Evolutionary conservation across 2,797 vertebrate genomes (phyloP), one percentile per base, ranked within the genome.

Genomic region (Distichodus sexfasciatus): DNA sequence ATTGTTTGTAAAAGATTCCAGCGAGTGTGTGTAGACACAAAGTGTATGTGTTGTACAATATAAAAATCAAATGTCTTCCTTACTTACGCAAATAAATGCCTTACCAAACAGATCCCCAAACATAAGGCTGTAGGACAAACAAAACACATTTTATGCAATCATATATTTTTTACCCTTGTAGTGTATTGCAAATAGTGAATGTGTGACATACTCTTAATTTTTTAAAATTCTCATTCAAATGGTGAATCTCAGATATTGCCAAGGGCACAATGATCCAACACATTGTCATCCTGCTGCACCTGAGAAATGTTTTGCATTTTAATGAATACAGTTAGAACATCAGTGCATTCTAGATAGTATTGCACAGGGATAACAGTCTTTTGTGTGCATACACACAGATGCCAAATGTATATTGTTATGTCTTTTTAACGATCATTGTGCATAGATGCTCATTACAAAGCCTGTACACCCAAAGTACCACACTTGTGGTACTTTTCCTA

Each of bases 291-390:
- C 62, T 64, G 43, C 63, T 61, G 66, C 65, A 78, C 79, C 76
- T 73, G 72, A 73, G 66, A 36, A 72, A 58, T 74, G 70, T 65
- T 76, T 74, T 54, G 73, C 67, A 76, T 80, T 76, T 65, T 76
- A 80, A 78, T 80, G 55, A 77, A 74, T 46, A 67, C 50, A 64
- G 71, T 71, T 66, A 54, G 41, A 29, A 59, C n/a, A n/a, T 48
- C 40, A 40, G 36, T 36, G 54, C 64, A 72, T 48, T 72, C 38
- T 50, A 69, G 54, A 61, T 38, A n/a, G n/a, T 38, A 57, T 70
- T 62, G 60, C 26, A 55, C 65, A 50, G 40, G 57, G 50, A 57
- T 60, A 65, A 12, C 24, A n/a, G 47, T n/a, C 23, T 50, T 50
- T 50, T 21, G 11, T 50, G n/a, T 5, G n/a, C n/a, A n/a, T n/a